phyloP scores from a whole-genome alignment of 2,797 vertebrate genomes.

The Galago senegalensis region DNA sequence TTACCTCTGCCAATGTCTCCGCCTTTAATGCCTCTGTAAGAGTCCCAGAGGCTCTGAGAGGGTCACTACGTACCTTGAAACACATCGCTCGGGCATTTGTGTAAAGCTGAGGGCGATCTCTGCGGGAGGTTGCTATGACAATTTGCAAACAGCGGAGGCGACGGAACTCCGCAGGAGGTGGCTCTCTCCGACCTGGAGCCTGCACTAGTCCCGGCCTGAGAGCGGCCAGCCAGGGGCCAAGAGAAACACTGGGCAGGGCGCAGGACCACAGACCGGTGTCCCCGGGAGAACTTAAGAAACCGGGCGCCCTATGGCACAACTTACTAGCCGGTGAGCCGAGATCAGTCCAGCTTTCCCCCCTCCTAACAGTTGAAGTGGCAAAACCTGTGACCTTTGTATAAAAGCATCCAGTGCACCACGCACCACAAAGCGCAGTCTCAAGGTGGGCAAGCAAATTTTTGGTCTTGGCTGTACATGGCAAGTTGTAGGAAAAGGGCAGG shows the following conservation, averaged over 20 bases:
- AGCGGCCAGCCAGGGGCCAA: neutral
- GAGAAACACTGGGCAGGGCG: neutral
- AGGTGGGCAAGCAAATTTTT: neutral
- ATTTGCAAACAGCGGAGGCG: constrained; percentile 64
- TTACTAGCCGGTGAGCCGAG: neutral
- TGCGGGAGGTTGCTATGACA: constrained; percentile 71
- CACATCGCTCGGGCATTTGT: neutral
- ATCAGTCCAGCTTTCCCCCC: neutral
- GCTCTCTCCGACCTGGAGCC: neutral
- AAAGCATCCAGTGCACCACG: neutral
- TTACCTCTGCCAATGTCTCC: neutral
- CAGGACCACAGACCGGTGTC: too few relatives aligned
- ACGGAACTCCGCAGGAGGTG: constrained; percentile 10
- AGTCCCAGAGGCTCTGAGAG: neutral
- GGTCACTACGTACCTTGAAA: neutral
- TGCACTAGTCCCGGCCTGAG: neutral
- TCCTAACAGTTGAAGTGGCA: neutral
- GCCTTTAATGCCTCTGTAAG: neutral
- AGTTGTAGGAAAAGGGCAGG: constrained; percentile 15
- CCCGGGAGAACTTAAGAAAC: constrained; percentile 8
- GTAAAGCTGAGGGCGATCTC: constrained; percentile 5
- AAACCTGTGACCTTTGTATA: constrained; percentile 64
- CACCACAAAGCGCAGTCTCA: neutral
- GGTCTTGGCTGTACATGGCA: constrained; percentile 3
- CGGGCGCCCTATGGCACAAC: neutral